phyloP scores from a whole-genome alignment of 1,140 invertebrate species.

The Tyrophagus putrescentiae region DNA sequence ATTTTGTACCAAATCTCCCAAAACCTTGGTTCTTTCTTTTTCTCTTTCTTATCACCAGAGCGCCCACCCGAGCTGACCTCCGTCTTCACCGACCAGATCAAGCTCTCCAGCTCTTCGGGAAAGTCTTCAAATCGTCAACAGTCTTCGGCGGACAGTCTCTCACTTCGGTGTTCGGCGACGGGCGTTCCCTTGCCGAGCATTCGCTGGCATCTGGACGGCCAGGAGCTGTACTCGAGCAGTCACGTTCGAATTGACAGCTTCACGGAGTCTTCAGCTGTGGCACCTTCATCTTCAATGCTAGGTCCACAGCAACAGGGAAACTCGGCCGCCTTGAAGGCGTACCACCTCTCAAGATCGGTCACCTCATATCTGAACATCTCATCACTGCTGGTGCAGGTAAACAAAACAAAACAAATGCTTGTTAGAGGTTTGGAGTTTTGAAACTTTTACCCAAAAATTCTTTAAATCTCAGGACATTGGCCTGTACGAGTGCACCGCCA shows the following conservation, averaged over 20 bases:
- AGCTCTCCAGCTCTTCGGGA: constrained; percentile 18
- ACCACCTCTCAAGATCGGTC: neutral
- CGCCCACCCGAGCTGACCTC: constrained; percentile 24
- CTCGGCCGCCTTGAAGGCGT: neutral
- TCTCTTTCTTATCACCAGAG: constrained; percentile 21
- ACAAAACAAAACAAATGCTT: neutral
- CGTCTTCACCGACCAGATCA: constrained; percentile 27
- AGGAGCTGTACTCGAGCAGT: constrained; percentile 23
- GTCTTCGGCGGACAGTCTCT: constrained; percentile 24
- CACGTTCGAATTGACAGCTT: constrained; percentile 28
- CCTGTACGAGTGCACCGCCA: constrained; percentile 68
- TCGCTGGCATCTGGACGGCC: constrained; percentile 27
- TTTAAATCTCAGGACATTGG: constrained; percentile 24
- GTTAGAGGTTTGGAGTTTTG: neutral
- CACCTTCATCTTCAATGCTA: constrained; percentile 7
- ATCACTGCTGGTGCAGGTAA: constrained; percentile 24
- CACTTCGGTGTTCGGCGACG: constrained; percentile 27
- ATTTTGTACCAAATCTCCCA: constrained; percentile 3
- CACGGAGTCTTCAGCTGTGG: constrained; percentile 23
- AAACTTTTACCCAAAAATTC: neutral
- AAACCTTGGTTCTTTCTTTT: constrained; percentile 7
- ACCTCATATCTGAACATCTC: constrained; percentile 28
- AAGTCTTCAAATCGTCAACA: too few species aligned
- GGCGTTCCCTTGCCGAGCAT: constrained; percentile 28
- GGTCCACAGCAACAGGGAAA: constrained; percentile 18